phyloP scores from a whole-genome alignment of 2,797 vertebrate genomes.

The Chelon labrosus region DNA sequence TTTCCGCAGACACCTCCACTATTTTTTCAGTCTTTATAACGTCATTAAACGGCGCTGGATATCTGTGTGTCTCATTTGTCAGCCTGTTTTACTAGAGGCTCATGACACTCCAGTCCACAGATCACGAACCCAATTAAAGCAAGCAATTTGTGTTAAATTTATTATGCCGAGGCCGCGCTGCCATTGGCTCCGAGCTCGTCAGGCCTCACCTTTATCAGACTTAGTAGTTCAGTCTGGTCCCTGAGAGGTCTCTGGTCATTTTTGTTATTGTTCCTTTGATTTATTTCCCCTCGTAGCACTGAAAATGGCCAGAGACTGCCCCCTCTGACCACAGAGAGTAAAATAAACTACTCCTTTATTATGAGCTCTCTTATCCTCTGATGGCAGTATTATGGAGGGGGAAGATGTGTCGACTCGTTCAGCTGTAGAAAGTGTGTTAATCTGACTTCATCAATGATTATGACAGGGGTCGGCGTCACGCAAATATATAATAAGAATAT shows the following conservation, averaged over 20 bases:
- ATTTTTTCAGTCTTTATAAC: slow-evolving; percentile 79
- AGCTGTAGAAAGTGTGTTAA: slow-evolving; percentile 22
- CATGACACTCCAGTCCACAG: slow-evolving; percentile 77
- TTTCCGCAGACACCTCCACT: slow-evolving; percentile 64
- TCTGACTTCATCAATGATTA: slow-evolving; percentile 40
- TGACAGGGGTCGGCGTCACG: slow-evolving; percentile 12
- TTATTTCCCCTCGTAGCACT: slow-evolving; percentile 70
- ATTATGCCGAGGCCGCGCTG: slow-evolving; percentile 55
- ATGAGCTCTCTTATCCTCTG: slow-evolving; percentile 59
- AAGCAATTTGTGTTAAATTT: slow-evolving; percentile 84
- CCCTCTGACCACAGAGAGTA: slow-evolving; percentile 61
- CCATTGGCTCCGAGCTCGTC: slow-evolving; percentile 73
- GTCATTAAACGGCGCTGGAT: slow-evolving; percentile 71
- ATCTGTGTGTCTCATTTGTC: slow-evolving; percentile 76
- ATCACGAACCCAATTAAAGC: slow-evolving; percentile 86
- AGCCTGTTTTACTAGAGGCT: slow-evolving; percentile 78
- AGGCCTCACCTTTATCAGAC: slow-evolving; percentile 71
- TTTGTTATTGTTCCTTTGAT: slow-evolving; percentile 83
- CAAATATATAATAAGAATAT: not conserved
- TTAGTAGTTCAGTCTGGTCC: slow-evolving; percentile 50
- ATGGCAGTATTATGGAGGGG: slow-evolving; percentile 67
- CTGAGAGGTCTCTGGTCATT: slow-evolving; percentile 66
- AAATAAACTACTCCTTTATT: slow-evolving; percentile 69
- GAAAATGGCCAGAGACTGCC: slow-evolving; percentile 57
- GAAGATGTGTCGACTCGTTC: slow-evolving; percentile 51